Evolutionary conservation across 2,113 vertebrate species (phyloP), one percentile per base, ranked within the genome.

Genomic region (Thymallus thymallus): DNA sequence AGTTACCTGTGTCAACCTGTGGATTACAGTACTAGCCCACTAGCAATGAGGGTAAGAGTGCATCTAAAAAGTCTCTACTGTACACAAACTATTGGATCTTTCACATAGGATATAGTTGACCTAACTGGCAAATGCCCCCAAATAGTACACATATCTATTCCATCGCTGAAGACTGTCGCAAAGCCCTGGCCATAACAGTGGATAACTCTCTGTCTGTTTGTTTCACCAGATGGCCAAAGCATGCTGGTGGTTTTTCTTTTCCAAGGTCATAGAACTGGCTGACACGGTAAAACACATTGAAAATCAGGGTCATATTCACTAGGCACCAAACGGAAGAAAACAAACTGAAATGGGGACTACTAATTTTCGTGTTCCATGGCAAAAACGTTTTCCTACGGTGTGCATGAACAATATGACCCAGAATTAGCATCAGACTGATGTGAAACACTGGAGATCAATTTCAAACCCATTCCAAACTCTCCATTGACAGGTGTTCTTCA

Each of bases 211-310:
- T 35, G 35, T 35, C 14, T 45, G 62, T 45, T 23, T 30, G 9
- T 68, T 60, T 26, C 55, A 48, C 45, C 81, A 98, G 96, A 95
- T 96, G 96, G 96, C 95, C 83, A 90, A 74, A 63, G 90, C 81
- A 51, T 92, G 93, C 79, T 93, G 92, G 89, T 92, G 93, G 90
- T 94, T 93, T 77, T 92, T 89, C 90, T 93, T 95, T 87, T 94
- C 91, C 4, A 92, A 95, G 80, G 85, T 91, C 63, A 74, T 90
- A 6, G 93, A 94, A 73, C 88, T 93, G 69, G 87, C 88, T 20
- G 90, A 93, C 26, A 89, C 84, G 16, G 92, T 94, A 76, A 85
- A 84, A 48, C 9, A 22, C 58, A 2, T 23, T 26, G 9, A 35
- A 10, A 60, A 26, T 61, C 29, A 18, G 16, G n/a, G 6, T 0